Percentiles rank a stretch among this genome's conserved stretches.
Evolutionary conservation across 1,140 invertebrate species (phyloP).

Genomic region (Harlomillsia oculata): DNA sequence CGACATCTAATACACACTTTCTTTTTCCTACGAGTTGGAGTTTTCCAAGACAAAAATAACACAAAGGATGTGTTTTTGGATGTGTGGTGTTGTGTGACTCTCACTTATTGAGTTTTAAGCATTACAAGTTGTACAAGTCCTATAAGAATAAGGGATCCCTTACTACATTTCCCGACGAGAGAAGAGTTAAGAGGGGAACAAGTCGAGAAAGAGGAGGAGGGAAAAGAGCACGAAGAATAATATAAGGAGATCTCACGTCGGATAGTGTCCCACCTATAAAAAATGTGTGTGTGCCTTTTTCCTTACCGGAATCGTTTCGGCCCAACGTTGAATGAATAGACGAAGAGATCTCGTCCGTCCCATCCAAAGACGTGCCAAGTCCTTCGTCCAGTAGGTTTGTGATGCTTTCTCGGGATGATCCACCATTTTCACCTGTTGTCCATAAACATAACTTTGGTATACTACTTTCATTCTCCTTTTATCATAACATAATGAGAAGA

Average conservation of each 20-base stretch:
- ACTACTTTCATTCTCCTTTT: background rate
- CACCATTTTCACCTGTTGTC: constrained; percentile 29
- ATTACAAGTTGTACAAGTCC: too few relatives aligned
- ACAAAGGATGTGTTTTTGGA: too few relatives aligned
- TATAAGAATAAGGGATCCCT: too few relatives aligned
- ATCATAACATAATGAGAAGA: background rate
- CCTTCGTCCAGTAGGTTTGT: constrained; percentile 34
- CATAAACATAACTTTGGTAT: background rate
- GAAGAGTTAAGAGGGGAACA: background rate
- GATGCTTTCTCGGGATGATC: constrained; percentile 30
- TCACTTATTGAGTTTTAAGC: too few relatives aligned
- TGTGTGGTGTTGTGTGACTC: too few relatives aligned
- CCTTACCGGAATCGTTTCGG: constrained; percentile 33
- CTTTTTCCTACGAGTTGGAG: too few relatives aligned
- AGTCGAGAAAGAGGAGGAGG: constrained; percentile 1
- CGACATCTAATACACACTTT: too few relatives aligned
- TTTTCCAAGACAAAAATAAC: too few relatives aligned
- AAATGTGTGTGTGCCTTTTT: too few relatives aligned
- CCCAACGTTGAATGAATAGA: constrained; percentile 33
- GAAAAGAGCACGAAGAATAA: constrained; percentile 13
- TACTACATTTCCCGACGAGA: constrained; percentile 1
- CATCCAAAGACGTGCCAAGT: constrained; percentile 34
- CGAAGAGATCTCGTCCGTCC: constrained; percentile 32
- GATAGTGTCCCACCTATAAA: constrained; percentile 1
- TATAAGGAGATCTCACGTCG: constrained; percentile 15